phyloP scores from a whole-genome alignment of 2,113 vertebrate genomes.

The Noturus placidus region DNA sequence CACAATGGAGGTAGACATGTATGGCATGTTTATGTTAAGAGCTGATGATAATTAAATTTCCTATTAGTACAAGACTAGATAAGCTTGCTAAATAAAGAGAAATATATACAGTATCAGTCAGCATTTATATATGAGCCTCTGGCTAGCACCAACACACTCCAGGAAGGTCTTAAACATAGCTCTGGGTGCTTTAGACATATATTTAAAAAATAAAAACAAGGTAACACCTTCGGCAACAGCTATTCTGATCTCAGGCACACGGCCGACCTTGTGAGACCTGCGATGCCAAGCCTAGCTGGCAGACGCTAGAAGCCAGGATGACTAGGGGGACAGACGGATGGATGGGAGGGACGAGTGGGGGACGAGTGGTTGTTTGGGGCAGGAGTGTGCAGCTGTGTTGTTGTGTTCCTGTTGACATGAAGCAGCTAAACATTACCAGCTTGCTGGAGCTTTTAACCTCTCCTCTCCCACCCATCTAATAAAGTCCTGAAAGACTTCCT shows the following conservation, averaged over 20 bases:
- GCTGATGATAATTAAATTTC: not conserved
- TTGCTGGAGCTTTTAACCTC: slow-evolving; percentile 74
- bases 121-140: no score
- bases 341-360: slow-evolving; percentile 38
- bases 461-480: slow-evolving; percentile 72
- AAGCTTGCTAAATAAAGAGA: not conserved
- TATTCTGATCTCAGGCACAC: slow-evolving; percentile 12
- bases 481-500: slow-evolving; percentile 82
- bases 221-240: slow-evolving; percentile 11
- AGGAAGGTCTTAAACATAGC: slow-evolving; percentile 22
- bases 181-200: not conserved
- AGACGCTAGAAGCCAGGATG: not conserved
- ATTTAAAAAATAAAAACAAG: slow-evolving; percentile 10
- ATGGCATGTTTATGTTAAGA: not conserved
- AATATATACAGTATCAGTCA: not conserved
- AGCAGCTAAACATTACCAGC: slow-evolving; percentile 80
- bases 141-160: slow-evolving; percentile 30
- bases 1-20: not conserved
- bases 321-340: slow-evolving; percentile 5
- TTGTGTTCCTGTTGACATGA: slow-evolving; percentile 77
- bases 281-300: slow-evolving; percentile 42
- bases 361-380: slow-evolving; percentile 40
- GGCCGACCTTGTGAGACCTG: slow-evolving; percentile 63
- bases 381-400: slow-evolving; percentile 67
- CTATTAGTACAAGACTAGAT: no score